Percentiles rank a stretch among this genome's conserved stretches.
These are phyloP conservation scores for Dysidea cf. avara DNA, from an alignment of 37 sponge, comb jelly and placozoan genomes.

Conservation along the genomic window DNA sequence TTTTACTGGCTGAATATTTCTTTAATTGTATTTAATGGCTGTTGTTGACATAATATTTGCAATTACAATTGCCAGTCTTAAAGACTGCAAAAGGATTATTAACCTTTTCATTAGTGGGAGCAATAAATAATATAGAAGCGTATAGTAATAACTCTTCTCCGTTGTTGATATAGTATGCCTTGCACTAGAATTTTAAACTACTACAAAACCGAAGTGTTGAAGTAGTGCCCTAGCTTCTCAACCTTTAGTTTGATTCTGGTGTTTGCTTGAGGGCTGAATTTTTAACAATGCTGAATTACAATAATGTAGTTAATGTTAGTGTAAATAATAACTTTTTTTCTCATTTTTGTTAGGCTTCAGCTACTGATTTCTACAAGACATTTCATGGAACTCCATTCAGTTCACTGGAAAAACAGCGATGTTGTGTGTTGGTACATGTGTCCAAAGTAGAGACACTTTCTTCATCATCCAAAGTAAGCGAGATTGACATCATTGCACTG, in stretches of 20 bases:
- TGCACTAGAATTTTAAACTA: too few species aligned
- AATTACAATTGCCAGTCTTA: too few species aligned
- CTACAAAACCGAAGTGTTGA: too few species aligned
- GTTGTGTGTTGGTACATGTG: conserved; percentile 67
- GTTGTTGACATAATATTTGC: too few species aligned
- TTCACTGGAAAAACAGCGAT: conserved; percentile 65
- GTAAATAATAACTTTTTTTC: neutral
- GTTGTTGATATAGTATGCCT: too few species aligned
- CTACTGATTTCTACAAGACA: conserved; percentile 49
- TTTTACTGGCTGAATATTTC: neutral
- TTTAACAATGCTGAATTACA: neutral
- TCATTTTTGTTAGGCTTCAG: neutral
- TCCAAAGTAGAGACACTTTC: conserved; percentile 52
- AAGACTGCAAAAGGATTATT: too few species aligned
- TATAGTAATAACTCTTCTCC: neutral
- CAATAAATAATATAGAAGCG: neutral
- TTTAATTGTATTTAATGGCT: too few species aligned
- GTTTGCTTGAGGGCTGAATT: too few species aligned
- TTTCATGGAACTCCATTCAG: conserved; percentile 71
- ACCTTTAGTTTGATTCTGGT: too few species aligned
- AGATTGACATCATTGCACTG: too few species aligned
- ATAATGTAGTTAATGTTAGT: neutral
- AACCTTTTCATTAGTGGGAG: neutral
- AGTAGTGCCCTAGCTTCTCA: too few species aligned
- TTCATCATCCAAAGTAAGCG: too few species aligned